Conservation (phyloP, 1,140 invertebrate species). For the Magallana gigas region DNA sequence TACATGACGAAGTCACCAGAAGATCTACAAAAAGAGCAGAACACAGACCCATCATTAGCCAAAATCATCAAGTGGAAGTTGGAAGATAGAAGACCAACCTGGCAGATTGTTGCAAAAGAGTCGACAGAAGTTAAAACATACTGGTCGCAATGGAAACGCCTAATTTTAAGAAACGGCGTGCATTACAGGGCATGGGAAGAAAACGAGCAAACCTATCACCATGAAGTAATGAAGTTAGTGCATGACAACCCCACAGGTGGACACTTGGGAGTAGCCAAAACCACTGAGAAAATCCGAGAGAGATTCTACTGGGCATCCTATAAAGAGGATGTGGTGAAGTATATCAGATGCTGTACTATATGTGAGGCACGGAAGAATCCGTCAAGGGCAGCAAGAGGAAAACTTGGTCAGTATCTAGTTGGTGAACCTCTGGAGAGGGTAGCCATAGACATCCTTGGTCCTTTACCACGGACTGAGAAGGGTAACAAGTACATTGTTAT, state of each 20-base stretch:
- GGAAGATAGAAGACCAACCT: no score
- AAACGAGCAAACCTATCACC: not conserved
- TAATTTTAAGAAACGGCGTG: not conserved
- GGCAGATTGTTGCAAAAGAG: no score
- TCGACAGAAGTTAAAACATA: no score
- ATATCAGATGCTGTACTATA: not conserved
- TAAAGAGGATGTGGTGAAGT: not conserved
- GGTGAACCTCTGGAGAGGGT: not conserved
- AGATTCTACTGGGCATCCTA: not conserved
- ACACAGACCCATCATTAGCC: not conserved
- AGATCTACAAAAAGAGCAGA: no score
- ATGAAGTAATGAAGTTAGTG: no score
- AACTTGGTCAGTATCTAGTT: not conserved
- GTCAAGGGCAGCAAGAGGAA: no score
- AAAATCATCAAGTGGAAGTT: no score
- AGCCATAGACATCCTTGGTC: conserved; percentile 5
- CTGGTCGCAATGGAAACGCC: no score
- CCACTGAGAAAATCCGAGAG: not conserved
- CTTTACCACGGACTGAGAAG: not conserved
- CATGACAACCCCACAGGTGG: not conserved
- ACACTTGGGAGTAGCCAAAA: not conserved
- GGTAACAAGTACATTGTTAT: not conserved
- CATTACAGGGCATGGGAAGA: not conserved
- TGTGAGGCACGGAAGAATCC: no score
- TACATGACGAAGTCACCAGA: no score